Evolutionary conservation across 2,888 invertebrate species (phyloP), one percentile per base, ranked within the genome.

Genomic region (Mesoligia furuncula): DNA sequence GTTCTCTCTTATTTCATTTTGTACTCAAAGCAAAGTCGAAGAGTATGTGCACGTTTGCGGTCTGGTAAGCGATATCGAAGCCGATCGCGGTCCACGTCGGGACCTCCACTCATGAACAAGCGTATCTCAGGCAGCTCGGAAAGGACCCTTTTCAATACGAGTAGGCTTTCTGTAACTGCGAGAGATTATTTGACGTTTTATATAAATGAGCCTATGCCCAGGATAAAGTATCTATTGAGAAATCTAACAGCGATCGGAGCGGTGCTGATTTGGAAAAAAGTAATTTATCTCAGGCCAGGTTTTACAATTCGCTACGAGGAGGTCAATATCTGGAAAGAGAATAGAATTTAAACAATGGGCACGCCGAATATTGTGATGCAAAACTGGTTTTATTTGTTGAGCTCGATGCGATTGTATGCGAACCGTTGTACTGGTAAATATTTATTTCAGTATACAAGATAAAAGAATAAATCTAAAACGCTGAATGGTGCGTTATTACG

Each of bases 181-280:
- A 85, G 86, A 87, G 84, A 88, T 85, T 88, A 88, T 90, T 89
- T 90, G 91, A 90, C 91, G 84, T 91, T 91, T 90, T 90, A 77
- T 87, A 90, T 90, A 90, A 90, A 90, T 87, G 89, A 89, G 88
- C 86, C 83, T 79, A 86, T 88, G 89, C 74, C 75, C 86, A 83
- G 88, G 85, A 90, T 85, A 87, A 88, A 88, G 84, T 88, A 87
- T 87, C 86, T 85, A 85, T 89, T 90, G 88, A 86, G 78, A 86
- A 83, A 82, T 83, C 74, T 79, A 77, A 85, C 82, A 76, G 77
- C 69, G 67, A 83, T 76, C 72, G 75, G 73, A 80, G 68, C 65
- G 64, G 77, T 74, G 77, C 79, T 79, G 80, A 82, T 83, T 88
- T 80, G 69, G 77, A 83, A 83, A 84, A 85, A 85, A 86, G 85